Evolutionary conservation across 2,797 vertebrate genomes (phyloP).

Genomic region (Neostethus bicornis): DNA sequence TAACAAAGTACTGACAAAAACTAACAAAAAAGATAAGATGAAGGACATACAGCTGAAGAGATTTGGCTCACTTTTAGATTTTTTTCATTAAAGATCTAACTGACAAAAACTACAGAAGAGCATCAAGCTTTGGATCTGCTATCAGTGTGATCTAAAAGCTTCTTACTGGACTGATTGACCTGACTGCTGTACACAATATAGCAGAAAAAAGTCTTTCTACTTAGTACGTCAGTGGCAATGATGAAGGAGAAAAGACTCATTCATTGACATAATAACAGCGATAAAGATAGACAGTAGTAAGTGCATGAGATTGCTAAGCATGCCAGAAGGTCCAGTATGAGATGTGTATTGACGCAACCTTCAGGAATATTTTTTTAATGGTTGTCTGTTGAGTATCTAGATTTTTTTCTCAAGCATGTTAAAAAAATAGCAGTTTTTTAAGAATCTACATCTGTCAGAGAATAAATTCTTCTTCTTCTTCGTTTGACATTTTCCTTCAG

Average conservation of each 20-base stretch:
- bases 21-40: constrained; percentile 19
- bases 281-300: constrained; percentile 3
- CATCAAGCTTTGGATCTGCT: constrained; percentile 12
- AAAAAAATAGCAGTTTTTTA: constrained; percentile 22
- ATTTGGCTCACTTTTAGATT: constrained; percentile 42
- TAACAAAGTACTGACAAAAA: constrained; percentile 6
- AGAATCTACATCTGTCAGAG: constrained; percentile 15
- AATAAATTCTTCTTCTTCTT: no score
- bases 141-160: constrained; percentile 36
- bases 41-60: constrained; percentile 14
- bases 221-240: constrained; percentile 4
- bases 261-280: constrained; percentile 9
- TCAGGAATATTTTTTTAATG: not conserved
- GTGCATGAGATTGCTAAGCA: not conserved
- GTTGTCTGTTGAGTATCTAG: no score
- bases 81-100: constrained; percentile 28
- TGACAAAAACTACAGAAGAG: constrained; percentile 24
- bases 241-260: constrained; percentile 2
- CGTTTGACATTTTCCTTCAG: no score
- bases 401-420: no score
- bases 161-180: constrained; percentile 18
- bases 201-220: constrained; percentile 21
- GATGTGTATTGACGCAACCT: not conserved
- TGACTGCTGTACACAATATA: constrained; percentile 16
- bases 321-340: not conserved